These are phyloP conservation scores for Pogonus chalceus DNA, from an alignment of 1,140 invertebrate genomes.

Conservation along the genomic window DNA sequence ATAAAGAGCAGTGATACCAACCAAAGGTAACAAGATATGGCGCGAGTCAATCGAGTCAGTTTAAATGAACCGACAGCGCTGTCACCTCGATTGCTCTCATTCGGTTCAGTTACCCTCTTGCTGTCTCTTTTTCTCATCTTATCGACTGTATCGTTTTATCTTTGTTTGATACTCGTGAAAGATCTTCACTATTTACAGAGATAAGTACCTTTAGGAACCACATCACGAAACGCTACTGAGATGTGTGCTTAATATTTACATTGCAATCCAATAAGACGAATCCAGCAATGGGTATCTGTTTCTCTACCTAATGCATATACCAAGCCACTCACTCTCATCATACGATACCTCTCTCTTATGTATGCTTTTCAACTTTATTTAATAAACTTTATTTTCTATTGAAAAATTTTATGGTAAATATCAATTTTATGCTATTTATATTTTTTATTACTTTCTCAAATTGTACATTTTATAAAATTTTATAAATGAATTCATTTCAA, in stretches of 20 bases:
- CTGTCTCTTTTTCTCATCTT: not conserved
- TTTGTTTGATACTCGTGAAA: not conserved
- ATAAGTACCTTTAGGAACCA: not conserved
- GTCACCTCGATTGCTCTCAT: conserved; percentile 24
- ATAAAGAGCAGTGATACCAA: conserved; percentile 13
- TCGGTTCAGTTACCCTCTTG: conserved; percentile 11
- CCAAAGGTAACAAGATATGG: conserved; percentile 22
- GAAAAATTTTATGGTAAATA: too few species aligned
- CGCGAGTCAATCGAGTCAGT: conserved; percentile 25
- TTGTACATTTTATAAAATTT: too few species aligned
- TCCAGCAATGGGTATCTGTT: too few species aligned
- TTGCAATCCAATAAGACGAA: not conserved
- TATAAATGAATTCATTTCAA: too few species aligned
- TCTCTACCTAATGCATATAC: too few species aligned
- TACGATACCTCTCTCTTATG: too few species aligned
- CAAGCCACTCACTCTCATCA: too few species aligned
- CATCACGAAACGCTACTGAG: not conserved
- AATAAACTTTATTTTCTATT: too few species aligned
- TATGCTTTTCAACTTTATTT: too few species aligned
- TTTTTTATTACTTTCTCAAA: too few species aligned
- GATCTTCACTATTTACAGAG: not conserved
- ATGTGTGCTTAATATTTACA: not conserved
- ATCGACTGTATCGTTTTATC: not conserved
- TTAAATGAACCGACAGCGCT: conserved; percentile 23
- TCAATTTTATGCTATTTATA: too few species aligned